Evolutionary conservation across 2,797 vertebrate species (phyloP).

Genomic region (Spondyliosoma cantharus): DNA sequence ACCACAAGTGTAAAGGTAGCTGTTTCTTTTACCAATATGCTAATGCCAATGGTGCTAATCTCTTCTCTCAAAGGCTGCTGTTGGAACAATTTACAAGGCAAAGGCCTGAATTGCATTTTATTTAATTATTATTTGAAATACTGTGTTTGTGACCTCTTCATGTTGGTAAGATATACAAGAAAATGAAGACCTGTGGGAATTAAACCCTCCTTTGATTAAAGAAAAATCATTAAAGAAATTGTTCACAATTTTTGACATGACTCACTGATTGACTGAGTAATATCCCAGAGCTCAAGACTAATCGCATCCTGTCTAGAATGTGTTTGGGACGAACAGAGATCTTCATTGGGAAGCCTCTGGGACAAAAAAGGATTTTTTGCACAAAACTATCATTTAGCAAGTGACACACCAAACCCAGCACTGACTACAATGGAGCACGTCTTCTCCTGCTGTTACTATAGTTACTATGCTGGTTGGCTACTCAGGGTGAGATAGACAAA

Average conservation of each 20-base stretch:
- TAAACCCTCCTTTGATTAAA: not conserved
- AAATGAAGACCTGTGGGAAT: not conserved
- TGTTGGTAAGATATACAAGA: not conserved
- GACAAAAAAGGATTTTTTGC: too few species aligned
- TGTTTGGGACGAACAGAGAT: too few species aligned
- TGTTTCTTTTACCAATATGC: slow-evolving; percentile 51
- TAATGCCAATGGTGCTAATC: slow-evolving; percentile 52
- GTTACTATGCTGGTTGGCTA: too few species aligned
- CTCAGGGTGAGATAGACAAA: too few species aligned
- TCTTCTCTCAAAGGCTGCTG: slow-evolving; percentile 35
- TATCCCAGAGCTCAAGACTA: not conserved
- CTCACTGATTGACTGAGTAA: not conserved
- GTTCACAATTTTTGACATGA: not conserved
- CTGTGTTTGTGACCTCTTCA: slow-evolving; percentile 25
- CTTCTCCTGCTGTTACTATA: too few species aligned
- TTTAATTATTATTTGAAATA: slow-evolving; percentile 22
- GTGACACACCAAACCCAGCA: too few species aligned
- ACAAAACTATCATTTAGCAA: too few species aligned
- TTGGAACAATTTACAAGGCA: slow-evolving; percentile 37
- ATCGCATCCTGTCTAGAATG: too few species aligned
- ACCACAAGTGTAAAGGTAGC: slow-evolving; percentile 36
- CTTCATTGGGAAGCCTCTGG: too few species aligned
- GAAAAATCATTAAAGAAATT: not conserved
- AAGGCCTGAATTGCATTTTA: slow-evolving; percentile 25
- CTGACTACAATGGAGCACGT: too few species aligned